Conservation (phyloP, 2,888 invertebrate genomes). For the Dasysyrphus tricinctus region DNA sequence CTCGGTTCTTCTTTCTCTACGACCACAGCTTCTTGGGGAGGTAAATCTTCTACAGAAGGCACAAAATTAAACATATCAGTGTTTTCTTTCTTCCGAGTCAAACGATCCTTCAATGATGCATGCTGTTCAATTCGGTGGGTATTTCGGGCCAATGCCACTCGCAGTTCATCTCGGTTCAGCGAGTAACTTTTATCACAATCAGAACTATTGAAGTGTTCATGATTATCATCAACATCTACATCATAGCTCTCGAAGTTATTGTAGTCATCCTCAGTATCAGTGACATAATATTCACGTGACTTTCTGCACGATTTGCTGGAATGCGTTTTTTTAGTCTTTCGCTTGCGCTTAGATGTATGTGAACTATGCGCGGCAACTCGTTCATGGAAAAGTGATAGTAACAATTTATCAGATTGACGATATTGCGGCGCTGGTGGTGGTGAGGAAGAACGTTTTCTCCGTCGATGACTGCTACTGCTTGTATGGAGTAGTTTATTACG, state of each 20-base stretch:
- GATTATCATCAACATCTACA: slow-evolving; percentile 69
- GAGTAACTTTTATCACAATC: slow-evolving; percentile 74
- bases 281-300: slow-evolving; percentile 41
- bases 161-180: slow-evolving; percentile 79
- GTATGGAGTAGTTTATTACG: slow-evolving; percentile 37
- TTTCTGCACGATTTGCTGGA: slow-evolving; percentile 32
- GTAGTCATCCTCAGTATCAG: slow-evolving; percentile 37
- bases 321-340: slow-evolving; percentile 63
- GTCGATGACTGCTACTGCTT: slow-evolving; percentile 38
- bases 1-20: slow-evolving; percentile 16
- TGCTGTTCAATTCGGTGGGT: slow-evolving; percentile 44
- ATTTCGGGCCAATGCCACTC: slow-evolving; percentile 78
- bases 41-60: slow-evolving; percentile 54
- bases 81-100: slow-evolving; percentile 60
- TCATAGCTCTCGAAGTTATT: slow-evolving; percentile 32
- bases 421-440: slow-evolving; percentile 55
- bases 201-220: slow-evolving; percentile 42
- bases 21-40: neutral
- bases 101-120: slow-evolving; percentile 58
- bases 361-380: slow-evolving; percentile 22
- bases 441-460: slow-evolving; percentile 48
- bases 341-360: slow-evolving; percentile 49
- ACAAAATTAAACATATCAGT: slow-evolving; percentile 50
- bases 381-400: slow-evolving; percentile 58
- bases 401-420: slow-evolving; percentile 49